Conservation (phyloP, 2,113 vertebrate genomes). For the Oxyruncus cristatus region DNA sequence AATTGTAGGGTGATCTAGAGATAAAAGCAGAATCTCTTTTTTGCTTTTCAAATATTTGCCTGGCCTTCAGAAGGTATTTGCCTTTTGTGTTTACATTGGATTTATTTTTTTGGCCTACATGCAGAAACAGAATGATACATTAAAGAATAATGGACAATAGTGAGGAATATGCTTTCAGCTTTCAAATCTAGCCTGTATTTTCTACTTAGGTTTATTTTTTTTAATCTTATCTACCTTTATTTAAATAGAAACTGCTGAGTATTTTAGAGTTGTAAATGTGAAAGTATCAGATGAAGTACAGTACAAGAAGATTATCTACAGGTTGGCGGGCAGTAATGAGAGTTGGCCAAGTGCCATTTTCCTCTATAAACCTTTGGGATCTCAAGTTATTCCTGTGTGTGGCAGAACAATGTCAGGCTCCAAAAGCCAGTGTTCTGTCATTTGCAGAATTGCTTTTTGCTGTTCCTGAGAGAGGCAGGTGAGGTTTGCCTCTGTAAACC, state of each 20-base stretch:
- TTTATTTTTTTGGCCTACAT: slow-evolving; percentile 74
- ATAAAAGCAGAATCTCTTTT: slow-evolving; percentile 69
- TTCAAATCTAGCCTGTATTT: slow-evolving; percentile 29
- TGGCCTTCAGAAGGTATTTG: slow-evolving; percentile 86
- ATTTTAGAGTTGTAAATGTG: slow-evolving; percentile 9
- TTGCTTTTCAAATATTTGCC: slow-evolving; percentile 88
- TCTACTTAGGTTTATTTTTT: slow-evolving; percentile 8
- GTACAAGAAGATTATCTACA: slow-evolving; percentile 30
- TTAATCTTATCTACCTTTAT: slow-evolving; percentile 13
- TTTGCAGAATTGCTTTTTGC: neutral
- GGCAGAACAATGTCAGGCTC: slow-evolving; percentile 9
- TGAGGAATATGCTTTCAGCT: slow-evolving; percentile 46
- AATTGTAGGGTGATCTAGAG: slow-evolving; percentile 50
- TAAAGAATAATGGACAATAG: slow-evolving; percentile 66
- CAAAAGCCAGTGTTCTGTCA: neutral
- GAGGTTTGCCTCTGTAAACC: neutral
- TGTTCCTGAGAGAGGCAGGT: neutral
- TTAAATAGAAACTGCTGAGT: slow-evolving; percentile 53
- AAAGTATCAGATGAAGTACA: slow-evolving; percentile 41
- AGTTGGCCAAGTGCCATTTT: slow-evolving; percentile 18
- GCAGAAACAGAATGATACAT: slow-evolving; percentile 64
- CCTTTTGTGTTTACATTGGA: slow-evolving; percentile 81
- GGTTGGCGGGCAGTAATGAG: slow-evolving; percentile 28
- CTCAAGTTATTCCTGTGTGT: neutral
- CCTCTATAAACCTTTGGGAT: neutral